Evolutionary conservation across 2,888 invertebrate genomes (phyloP).

Genomic region (Hedychridium roseum): DNA sequence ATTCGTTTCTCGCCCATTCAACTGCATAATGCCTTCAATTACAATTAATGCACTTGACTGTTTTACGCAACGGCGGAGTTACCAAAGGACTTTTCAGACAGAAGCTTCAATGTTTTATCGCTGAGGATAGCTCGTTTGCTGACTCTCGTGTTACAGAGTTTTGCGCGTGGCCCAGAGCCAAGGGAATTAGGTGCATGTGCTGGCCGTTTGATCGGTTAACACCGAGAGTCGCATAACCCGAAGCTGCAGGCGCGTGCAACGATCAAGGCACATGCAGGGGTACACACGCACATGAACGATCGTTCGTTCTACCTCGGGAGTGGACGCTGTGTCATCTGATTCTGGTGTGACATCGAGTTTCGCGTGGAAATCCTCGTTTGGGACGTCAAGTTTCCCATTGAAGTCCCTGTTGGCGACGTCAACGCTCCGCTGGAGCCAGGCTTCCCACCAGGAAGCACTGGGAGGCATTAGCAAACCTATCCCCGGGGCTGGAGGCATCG

Average conservation of each 20-base stretch:
- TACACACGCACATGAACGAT: slow-evolving; percentile 3
- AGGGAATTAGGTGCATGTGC: slow-evolving; percentile 35
- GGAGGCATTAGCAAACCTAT: slow-evolving; percentile 28
- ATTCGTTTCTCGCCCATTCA: no score
- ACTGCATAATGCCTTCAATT: no score
- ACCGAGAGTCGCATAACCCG: slow-evolving; percentile 3
- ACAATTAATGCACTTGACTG: no score
- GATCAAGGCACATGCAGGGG: slow-evolving; percentile 1
- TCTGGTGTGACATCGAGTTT: slow-evolving; percentile 55
- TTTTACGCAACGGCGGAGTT: no score
- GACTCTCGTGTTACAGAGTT: slow-evolving; percentile 23
- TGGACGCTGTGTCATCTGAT: slow-evolving; percentile 42
- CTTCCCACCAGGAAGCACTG: slow-evolving; percentile 42
- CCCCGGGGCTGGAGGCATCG: slow-evolving; percentile 23
- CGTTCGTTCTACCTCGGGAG: slow-evolving; percentile 47
- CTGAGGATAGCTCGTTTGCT: slow-evolving; percentile 9
- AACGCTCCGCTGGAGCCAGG: slow-evolving; percentile 43
- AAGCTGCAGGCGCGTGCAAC: slow-evolving; percentile 6
- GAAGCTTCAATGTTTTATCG: no score
- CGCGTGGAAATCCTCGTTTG: slow-evolving; percentile 21
- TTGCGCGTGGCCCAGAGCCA: slow-evolving; percentile 29
- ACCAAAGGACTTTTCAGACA: no score
- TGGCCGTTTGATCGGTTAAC: no score
- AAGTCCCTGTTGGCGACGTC: slow-evolving; percentile 12
- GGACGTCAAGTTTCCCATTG: background rate